Base-by-base conservation (phyloP, 2,888 invertebrate genomes). In the Colletes collaris region DNA sequence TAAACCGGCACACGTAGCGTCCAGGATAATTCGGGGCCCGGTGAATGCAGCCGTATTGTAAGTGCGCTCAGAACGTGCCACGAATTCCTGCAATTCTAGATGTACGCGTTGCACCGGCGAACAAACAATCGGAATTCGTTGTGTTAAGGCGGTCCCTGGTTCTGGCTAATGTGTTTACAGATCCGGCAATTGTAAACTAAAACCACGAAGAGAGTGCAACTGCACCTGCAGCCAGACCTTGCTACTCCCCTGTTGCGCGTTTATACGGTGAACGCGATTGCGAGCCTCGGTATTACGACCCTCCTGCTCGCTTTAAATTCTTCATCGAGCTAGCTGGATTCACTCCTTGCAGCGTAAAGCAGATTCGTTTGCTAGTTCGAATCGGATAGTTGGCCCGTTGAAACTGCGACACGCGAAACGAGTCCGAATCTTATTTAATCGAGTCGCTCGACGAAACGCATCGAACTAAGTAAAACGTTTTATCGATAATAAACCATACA, bases 91-190 rank as follows among this genome's bases (percentile, higher is more conserved):
- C 13, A 50, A 13, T 50, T n/a, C 52, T 46, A 16, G n/a, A 49
- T 52, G 66, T 40, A 44, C 55, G 16, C 69, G 46, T 53, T 62
- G 58, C 64, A 19, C 11, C 62, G n/a, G 44, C 58, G 79, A 65
- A 59, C 58, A 71, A 80, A 73, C 59, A 56, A 53, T 40, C 13
- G 75, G 74, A 71, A 79, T 75, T 72, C 82, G 75, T 85, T 77
- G 72, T 55, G 72, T 71, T 71, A 79, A 82, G 79, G 75, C 58
- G 75, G 70, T 69, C 69, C 58, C 27, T 55, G 67, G 52, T 62
- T 49, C 67, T 56, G 52, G 76, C 74, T 84, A 84, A 84, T 85
- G 79, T 85, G 85, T 84, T 84, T 84, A 79, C 83, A 82, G 82
- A 85, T 76, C 71, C 76, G 74, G 67, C 82, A 69, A 84, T 84